Evolutionary conservation across 2,113 vertebrate genomes (phyloP).

Genomic region (Haemorhous mexicanus): DNA sequence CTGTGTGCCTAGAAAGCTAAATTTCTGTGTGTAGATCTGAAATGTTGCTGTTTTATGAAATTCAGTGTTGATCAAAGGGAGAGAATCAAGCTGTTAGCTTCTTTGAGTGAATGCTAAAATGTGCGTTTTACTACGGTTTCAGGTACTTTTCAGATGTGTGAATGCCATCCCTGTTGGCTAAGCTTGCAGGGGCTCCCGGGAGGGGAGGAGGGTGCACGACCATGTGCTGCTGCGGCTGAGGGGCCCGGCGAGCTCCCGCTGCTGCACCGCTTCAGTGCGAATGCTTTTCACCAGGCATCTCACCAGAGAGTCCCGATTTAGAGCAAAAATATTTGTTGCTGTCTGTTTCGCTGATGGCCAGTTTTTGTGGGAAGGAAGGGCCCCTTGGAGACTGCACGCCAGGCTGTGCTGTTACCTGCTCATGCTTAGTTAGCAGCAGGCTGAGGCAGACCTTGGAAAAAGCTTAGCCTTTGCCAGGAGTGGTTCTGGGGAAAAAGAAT

Average conservation of each 20-base stretch:
- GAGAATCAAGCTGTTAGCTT: not conserved
- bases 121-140: not conserved
- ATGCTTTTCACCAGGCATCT: not conserved
- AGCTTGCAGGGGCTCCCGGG: not conserved
- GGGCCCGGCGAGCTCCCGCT: rapidly evolving
- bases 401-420: constrained; percentile 2
- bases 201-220: not conserved
- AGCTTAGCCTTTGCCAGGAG: constrained; percentile 13
- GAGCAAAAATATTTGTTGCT: not conserved
- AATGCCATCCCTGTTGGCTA: not conserved
- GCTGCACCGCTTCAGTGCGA: not conserved
- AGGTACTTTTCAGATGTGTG: not conserved
- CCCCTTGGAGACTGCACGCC: not conserved
- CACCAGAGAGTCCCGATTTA: not conserved
- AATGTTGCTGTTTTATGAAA: not conserved
- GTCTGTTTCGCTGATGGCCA: not conserved
- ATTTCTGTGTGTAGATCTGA: not conserved
- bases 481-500: constrained; percentile 13
- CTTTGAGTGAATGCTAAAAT: not conserved
- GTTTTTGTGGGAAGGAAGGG: not conserved
- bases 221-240: rapidly evolving
- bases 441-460: not conserved
- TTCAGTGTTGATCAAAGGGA: not conserved
- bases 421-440: not conserved
- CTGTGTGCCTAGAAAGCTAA: not conserved